phyloP scores from a whole-genome alignment of 2,113 vertebrate species.

The Psammodynastes pulverulentus region DNA sequence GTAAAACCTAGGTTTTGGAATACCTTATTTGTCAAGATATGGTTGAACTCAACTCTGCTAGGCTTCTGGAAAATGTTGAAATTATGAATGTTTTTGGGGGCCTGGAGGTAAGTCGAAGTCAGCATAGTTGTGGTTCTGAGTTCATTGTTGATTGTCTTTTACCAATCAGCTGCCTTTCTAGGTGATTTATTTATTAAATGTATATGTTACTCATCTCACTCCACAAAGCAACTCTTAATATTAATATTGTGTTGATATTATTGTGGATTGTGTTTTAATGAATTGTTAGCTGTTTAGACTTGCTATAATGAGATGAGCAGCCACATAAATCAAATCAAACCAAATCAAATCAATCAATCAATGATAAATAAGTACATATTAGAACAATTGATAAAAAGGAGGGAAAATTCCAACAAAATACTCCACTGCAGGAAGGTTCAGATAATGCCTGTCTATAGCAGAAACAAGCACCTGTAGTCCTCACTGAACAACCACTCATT shows the following conservation, averaged over 20 bases:
- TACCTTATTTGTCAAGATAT: background rate
- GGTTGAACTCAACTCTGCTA: background rate
- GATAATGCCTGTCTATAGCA: background rate
- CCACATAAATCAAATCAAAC: background rate
- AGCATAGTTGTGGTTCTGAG: background rate
- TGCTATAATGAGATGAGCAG: background rate
- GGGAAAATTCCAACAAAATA: background rate
- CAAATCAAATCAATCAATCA: background rate
- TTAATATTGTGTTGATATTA: background rate
- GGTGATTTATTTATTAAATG: background rate
- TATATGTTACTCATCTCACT: background rate
- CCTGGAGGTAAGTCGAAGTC: background rate
- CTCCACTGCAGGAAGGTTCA: background rate
- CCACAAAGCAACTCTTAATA: background rate
- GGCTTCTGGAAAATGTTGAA: background rate
- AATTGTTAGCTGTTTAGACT: background rate
- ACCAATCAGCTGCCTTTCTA: background rate
- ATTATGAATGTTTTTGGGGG: background rate
- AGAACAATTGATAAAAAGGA: background rate
- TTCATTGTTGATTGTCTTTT: background rate
- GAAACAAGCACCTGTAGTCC: background rate
- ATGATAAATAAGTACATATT: background rate
- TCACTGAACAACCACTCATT: background rate
- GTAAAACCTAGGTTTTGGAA: background rate
- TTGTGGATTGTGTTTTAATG: background rate